Conservation (phyloP, 53 echinoderm and acorn worm genomes). For the Hippasteria phrygiana region DNA sequence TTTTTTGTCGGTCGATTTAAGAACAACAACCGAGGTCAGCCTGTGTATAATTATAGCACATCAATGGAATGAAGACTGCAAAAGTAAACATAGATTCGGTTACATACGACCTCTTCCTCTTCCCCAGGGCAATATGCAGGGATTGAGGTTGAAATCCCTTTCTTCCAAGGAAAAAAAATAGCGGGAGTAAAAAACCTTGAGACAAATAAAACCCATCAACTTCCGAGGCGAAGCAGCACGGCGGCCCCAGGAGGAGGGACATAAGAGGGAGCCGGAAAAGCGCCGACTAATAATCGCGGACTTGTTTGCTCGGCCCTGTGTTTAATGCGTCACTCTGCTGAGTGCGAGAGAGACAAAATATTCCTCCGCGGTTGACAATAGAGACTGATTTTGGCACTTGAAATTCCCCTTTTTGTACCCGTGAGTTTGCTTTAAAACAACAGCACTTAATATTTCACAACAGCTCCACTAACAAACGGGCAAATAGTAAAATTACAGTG, state of each 20-base stretch:
- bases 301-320: background rate
- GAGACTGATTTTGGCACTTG: background rate
- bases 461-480: no score
- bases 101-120: background rate
- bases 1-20: background rate
- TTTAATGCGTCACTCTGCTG: background rate
- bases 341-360: background rate
- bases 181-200: background rate
- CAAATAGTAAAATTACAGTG: no score
- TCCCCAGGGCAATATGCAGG: background rate
- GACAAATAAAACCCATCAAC: conserved; percentile 31
- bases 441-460: no score
- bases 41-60: background rate
- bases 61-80: background rate
- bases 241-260: background rate
- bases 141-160: background rate
- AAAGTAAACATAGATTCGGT: background rate
- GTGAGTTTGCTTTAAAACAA: background rate
- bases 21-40: background rate
- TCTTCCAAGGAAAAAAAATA: background rate
- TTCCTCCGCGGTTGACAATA: background rate
- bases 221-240: background rate
- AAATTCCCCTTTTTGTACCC: background rate
- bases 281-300: background rate
- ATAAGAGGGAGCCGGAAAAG: background rate